phyloP scores from a whole-genome alignment of 2,888 invertebrate genomes.

The Leptogaster cylindrica region DNA sequence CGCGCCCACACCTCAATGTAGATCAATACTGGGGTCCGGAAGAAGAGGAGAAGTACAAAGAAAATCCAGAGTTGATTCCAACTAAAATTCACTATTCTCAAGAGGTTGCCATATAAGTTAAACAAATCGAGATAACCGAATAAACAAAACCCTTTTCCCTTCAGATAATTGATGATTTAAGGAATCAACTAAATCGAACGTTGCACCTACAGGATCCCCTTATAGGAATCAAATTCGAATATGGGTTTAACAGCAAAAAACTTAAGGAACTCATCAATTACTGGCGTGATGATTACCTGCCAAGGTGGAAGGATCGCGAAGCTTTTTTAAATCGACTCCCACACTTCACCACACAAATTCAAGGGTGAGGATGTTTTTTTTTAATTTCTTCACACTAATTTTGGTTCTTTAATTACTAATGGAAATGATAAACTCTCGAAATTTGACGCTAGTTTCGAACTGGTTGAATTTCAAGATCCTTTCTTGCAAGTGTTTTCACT shows the following conservation, averaged over 20 bases:
- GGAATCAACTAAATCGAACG: conserved; percentile 65
- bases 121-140: too few relatives aligned
- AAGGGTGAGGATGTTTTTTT: too few relatives aligned
- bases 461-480: too few relatives aligned
- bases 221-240: conserved; percentile 73
- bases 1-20: conserved; percentile 54
- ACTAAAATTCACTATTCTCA: conserved; percentile 43
- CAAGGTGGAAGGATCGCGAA: conserved; percentile 72
- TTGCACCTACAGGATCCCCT: conserved; percentile 65
- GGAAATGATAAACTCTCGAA: too few relatives aligned
- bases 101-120: conserved; percentile 39
- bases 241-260: conserved; percentile 79
- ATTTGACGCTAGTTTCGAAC: too few relatives aligned
- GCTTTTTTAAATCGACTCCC: conserved; percentile 74
- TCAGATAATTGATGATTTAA: conserved; percentile 67
- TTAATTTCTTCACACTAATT: too few relatives aligned
- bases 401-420: too few relatives aligned
- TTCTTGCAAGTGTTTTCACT: too few relatives aligned
- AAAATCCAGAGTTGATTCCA: conserved; percentile 52
- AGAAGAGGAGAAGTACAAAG: conserved; percentile 53
- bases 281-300: conserved; percentile 80
- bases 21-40: conserved; percentile 60
- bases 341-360: conserved; percentile 78
- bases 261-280: conserved; percentile 72
- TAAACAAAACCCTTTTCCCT: not conserved